Evolutionary conservation across 1,140 invertebrate species (phyloP).

Genomic region (Zaprionus camerounensis): DNA sequence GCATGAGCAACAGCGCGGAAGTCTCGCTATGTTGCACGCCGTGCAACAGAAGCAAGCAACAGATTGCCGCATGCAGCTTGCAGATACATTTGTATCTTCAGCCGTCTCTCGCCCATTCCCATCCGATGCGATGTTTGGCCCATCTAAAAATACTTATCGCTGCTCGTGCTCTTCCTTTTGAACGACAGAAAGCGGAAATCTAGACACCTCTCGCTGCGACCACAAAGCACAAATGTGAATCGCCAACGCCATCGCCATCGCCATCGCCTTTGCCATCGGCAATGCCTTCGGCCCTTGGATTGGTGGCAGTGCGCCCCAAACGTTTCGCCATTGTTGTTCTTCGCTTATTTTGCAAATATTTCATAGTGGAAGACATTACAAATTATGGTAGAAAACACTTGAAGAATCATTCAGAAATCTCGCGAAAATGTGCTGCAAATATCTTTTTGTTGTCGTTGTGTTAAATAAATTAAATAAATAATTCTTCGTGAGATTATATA

Average conservation of each 20-base stretch:
- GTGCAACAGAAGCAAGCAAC: slow-evolving; percentile 20
- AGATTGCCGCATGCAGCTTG: slow-evolving; percentile 27
- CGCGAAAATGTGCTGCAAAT: neutral
- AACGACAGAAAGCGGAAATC: slow-evolving; percentile 55
- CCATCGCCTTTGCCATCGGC: neutral
- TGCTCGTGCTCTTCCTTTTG: slow-evolving; percentile 63
- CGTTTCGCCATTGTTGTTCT: neutral
- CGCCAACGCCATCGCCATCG: neutral
- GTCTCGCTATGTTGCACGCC: slow-evolving; percentile 16
- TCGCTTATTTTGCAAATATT: neutral
- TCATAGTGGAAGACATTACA: neutral
- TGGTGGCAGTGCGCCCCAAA: slow-evolving; percentile 15
- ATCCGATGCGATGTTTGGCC: slow-evolving; percentile 13
- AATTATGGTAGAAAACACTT: slow-evolving; percentile 1
- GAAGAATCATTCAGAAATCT: neutral
- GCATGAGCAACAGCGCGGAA: slow-evolving; percentile 40
- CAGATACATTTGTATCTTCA: slow-evolving; percentile 21
- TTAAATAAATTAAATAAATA: slow-evolving; percentile 17
- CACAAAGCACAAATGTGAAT: neutral
- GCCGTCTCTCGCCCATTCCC: neutral
- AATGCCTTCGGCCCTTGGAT: slow-evolving; percentile 6
- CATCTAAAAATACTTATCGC: slow-evolving; percentile 54
- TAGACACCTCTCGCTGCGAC: slow-evolving; percentile 38
- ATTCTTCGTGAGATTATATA: slow-evolving; percentile 60
- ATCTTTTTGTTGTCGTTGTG: neutral